Base-by-base conservation (phyloP, 2,113 vertebrate species). In the Archocentrus centrarchus region DNA sequence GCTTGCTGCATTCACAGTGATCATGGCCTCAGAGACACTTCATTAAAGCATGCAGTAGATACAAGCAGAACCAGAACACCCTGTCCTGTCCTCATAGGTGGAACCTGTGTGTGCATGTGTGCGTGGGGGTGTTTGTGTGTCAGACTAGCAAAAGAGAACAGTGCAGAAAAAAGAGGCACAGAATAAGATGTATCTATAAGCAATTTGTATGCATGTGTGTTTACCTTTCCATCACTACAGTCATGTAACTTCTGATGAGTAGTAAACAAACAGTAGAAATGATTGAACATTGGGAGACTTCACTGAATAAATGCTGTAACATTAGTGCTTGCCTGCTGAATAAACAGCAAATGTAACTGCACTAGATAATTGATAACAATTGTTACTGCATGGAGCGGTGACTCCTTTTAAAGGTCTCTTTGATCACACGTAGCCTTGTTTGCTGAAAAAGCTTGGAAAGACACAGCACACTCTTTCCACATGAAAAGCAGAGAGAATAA, bases 41-140 rank as follows among this genome's bases (percentile, higher is more conserved):
- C 62, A 86, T 85, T 91, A 88, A 86, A 86, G 70, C 83, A 68
- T 78, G 59, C 15, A 85, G 79, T 82, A 75, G 77, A 77, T 55
- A 59, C 66, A 85, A 50, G 14, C 22, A 55, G 22, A 77, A 57
- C 11, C 55, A 76, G 87, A 89, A 90, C 86, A 87, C 80, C 78
- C 78, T 86, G 86, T 88, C 81, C 82, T 79, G 86, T 88, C 81
- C 82, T 79, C 63, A 5, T 20, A 58, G 37, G 44, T 59, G 47
- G 17, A 62, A 78, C 76, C 47, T 82, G 58, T 68, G 32, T 27
- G 61, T 68, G 20, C 58, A 17, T 80, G 27, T 53, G 37, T 70
- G 58, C 35, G 14, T 22, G 53, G 41, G 15, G 66, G 75, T 73
- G 75, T 77, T 18, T 80, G 39, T 77, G 59, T 68, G 79, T 77